Base-by-base conservation (phyloP, 2,797 vertebrate species). In the Scomberomorus guttatus region DNA sequence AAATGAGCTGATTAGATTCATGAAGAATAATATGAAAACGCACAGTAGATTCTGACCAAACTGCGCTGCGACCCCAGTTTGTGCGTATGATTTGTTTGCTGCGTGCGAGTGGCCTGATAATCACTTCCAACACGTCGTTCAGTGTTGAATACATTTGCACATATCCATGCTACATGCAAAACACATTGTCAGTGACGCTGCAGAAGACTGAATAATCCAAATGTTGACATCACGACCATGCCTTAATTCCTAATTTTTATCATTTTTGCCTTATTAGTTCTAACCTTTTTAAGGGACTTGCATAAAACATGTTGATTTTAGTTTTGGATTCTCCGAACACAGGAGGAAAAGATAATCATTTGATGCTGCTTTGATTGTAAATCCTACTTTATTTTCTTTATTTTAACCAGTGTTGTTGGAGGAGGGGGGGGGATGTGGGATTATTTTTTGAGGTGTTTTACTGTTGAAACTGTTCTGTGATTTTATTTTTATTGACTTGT, bases 131-230 rank as follows among this genome's bases (percentile, higher is more conserved):
- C 85, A 84, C 67, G 24, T 46, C 4, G 22, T 61, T 76, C 46
- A 75, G 78, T 62, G 74, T 77, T 72, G 59, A 80, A 51, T 59
- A 72, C 60, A 79, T 91, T 90, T 92, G 80, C 89, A 93, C 89
- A 88, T 86, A 62, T 76, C 75, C 77, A 79, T 37, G 65, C 73
- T 66, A 65, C 57, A 69, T 61, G 59, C 20, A 1, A 20, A 74
- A 63, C 54, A 29, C 69, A 14, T 75, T 20, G 48, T 72, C 71
- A 57, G 55, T 2, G 6, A 56, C 17, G 27, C 78, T 66, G 72
- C 70, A 66, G 29, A 52, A 68, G 29, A 69, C 13, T 6, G 0
- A 81, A 46, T 54, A 54, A 80, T 78, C 86, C 81, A 84, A 83
- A 86, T 79, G 72, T 89, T 57, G 72, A 83, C 39, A 50, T 86